Conservation (phyloP, 2,797 vertebrate species). For the Melanotaenia boesemani region DNA sequence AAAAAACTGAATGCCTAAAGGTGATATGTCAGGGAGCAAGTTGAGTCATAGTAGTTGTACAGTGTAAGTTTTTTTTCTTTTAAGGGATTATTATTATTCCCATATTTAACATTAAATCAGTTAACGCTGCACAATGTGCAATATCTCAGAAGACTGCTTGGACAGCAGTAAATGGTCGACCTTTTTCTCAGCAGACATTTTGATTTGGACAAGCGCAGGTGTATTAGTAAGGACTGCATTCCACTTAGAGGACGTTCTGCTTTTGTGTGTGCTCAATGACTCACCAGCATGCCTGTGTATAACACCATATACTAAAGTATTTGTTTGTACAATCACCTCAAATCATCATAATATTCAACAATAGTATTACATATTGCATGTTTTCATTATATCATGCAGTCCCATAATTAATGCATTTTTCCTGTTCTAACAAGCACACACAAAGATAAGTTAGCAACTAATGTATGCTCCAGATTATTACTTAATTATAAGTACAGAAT, state of each 20-base stretch:
- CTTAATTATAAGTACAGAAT: not conserved
- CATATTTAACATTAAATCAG: not conserved
- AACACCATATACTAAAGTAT: not conserved
- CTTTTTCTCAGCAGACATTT: not conserved
- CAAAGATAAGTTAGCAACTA: not conserved
- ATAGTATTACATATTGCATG: no score
- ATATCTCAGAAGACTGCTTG: not conserved
- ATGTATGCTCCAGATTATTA: not conserved
- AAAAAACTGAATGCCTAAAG: conserved; percentile 57
- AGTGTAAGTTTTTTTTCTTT: conserved; percentile 12
- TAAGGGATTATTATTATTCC: not conserved
- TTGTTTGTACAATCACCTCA: not conserved
- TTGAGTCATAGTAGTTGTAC: conserved; percentile 47
- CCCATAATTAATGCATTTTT: not conserved
- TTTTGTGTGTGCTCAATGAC: not conserved
- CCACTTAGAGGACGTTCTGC: not conserved
- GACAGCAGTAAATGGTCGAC: not conserved
- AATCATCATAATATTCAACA: not conserved
- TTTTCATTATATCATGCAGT: not conserved
- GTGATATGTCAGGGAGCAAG: conserved; percentile 50
- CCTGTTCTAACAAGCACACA: not conserved
- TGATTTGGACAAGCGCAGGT: not conserved
- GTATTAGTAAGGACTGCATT: not conserved
- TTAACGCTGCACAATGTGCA: not conserved
- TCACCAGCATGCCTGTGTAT: not conserved